Percentiles rank a stretch among this genome's conserved stretches.
Conservation (phyloP, 92 coral and sea anemone genomes). For the Epizoanthus illoricatus region DNA sequence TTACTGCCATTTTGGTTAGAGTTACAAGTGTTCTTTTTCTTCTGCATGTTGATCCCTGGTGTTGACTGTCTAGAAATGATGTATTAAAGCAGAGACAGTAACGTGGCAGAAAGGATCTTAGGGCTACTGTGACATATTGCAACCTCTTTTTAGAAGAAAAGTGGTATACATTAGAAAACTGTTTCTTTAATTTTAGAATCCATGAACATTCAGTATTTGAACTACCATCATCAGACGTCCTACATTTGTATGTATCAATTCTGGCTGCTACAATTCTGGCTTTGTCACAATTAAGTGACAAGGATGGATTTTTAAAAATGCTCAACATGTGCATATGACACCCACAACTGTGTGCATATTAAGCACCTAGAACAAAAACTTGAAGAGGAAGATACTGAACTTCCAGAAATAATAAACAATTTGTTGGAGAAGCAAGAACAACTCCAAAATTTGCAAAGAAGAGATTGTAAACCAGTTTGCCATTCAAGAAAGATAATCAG, state of each 20-base stretch:
- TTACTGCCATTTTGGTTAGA: too few relatives aligned
- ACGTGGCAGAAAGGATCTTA: too few relatives aligned
- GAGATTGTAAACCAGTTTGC: not conserved
- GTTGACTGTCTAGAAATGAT: too few relatives aligned
- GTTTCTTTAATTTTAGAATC: not conserved
- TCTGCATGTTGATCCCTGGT: too few relatives aligned
- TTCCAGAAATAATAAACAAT: not conserved
- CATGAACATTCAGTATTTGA: not conserved
- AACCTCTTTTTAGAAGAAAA: too few relatives aligned
- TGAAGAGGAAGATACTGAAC: slow-evolving; percentile 15
- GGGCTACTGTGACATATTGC: too few relatives aligned
- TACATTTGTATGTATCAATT: slow-evolving; percentile 7
- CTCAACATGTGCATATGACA: slow-evolving; percentile 32
- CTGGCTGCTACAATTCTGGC: slow-evolving; percentile 12
- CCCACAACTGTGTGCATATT: slow-evolving; percentile 32
- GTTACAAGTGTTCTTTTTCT: too few relatives aligned
- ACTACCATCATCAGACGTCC: slow-evolving; percentile 6
- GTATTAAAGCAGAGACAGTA: too few relatives aligned
- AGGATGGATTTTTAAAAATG: slow-evolving; percentile 32
- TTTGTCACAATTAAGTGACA: slow-evolving; percentile 20
- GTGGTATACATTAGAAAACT: too few relatives aligned
- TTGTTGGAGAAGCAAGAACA: not conserved
- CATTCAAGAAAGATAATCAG: not conserved
- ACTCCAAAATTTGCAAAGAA: not conserved
- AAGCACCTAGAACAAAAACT: not conserved